phyloP scores from a whole-genome alignment of 2,113 vertebrate species.

The Erpornis zantholeuca region DNA sequence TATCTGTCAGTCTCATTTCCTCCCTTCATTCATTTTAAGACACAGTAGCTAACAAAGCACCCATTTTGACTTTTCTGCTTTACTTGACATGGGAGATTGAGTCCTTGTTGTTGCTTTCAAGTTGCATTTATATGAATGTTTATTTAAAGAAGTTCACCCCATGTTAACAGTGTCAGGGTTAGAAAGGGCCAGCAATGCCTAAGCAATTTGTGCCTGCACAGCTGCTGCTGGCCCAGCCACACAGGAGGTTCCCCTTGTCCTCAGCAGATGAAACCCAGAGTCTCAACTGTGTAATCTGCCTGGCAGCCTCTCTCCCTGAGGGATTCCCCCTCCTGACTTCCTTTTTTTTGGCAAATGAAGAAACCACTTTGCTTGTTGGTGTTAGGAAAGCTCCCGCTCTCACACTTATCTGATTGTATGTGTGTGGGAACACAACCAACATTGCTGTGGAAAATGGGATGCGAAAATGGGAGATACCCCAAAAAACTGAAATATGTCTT shows the following conservation, averaged over 20 bases:
- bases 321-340: neutral
- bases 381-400: neutral
- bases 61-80: neutral
- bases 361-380: neutral
- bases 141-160: neutral
- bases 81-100: neutral
- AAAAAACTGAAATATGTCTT: neutral
- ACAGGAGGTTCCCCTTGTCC: neutral
- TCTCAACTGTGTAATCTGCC: neutral
- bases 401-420: neutral
- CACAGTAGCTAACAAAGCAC: neutral
- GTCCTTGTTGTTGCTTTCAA: neutral
- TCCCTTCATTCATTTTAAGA: neutral
- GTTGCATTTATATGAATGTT: neutral
- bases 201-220: neutral
- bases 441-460: neutral
- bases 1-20: neutral
- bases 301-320: neutral
- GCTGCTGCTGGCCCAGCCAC: neutral
- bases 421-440: neutral
- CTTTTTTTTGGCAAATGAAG: neutral
- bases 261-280: neutral
- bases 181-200: neutral
- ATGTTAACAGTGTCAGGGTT: neutral
- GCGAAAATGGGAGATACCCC: neutral